phyloP scores from a whole-genome alignment of 2,113 vertebrate genomes.

The Rhabdomys dilectus region DNA sequence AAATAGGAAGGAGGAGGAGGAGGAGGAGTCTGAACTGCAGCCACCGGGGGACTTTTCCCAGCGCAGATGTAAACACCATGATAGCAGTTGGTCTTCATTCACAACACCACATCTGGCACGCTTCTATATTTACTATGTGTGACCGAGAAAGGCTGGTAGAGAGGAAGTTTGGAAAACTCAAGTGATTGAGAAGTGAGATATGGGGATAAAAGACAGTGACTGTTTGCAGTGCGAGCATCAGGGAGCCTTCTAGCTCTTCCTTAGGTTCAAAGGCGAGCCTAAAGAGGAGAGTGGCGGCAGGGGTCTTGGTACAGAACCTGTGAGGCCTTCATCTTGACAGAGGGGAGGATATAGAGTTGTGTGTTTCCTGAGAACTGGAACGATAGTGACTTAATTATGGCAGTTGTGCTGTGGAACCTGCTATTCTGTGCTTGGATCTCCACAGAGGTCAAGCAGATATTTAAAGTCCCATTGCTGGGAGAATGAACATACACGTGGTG shows the following conservation, averaged over 20 bases:
- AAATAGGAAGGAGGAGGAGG: too few species aligned
- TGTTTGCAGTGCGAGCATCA: rapidly evolving
- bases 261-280: neutral
- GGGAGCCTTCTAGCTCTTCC: neutral
- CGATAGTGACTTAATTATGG: neutral
- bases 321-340: neutral
- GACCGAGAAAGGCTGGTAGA: neutral
- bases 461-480: neutral
- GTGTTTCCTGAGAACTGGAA: neutral
- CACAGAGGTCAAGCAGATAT: neutral
- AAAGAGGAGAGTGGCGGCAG: too few species aligned
- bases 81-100: rapidly evolving
- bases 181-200: neutral
- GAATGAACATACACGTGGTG: neutral
- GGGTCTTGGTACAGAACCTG: neutral
- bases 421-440: neutral
- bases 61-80: rapidly evolving
- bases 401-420: neutral
- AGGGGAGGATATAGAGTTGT: too few species aligned
- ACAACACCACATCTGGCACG: rapidly evolving
- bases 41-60: too few species aligned
- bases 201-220: rapidly evolving
- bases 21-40: neutral
- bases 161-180: neutral
- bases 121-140: rapidly evolving